Percentiles rank a stretch among this genome's conserved stretches.
These are phyloP conservation scores for Heliconius congener DNA, from an alignment of 1,140 invertebrate species.

Conservation along the genomic window DNA sequence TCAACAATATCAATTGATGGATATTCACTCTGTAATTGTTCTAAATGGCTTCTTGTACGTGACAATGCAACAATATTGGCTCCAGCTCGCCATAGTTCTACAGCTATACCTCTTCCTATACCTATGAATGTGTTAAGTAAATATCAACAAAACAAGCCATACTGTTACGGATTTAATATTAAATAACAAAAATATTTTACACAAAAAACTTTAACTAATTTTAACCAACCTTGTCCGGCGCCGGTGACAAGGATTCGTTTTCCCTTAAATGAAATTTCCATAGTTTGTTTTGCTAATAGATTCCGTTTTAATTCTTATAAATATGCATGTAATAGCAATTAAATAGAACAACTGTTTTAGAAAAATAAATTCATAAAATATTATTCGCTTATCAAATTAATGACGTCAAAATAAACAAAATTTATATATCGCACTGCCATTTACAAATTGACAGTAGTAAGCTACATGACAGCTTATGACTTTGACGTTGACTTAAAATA, in stretches of 20 bases:
- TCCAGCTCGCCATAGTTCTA: slow-evolving; percentile 84
- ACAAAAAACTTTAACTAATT: background rate
- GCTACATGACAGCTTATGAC: background rate
- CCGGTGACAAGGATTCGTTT: slow-evolving; percentile 92
- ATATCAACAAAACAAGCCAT: background rate
- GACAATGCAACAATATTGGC: slow-evolving; percentile 89
- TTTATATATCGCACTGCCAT: background rate
- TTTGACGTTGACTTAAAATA: background rate
- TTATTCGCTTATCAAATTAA: background rate
- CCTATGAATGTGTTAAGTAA: slow-evolving; percentile 76
- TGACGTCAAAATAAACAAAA: slow-evolving; percentile 7
- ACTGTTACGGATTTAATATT: no score
- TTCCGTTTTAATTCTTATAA: background rate
- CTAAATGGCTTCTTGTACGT: slow-evolving; percentile 84
- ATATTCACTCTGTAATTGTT: slow-evolving; percentile 84
- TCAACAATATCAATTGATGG: slow-evolving; percentile 85
- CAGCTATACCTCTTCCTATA: slow-evolving; percentile 87
- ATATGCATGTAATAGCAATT: background rate
- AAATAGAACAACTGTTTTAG: background rate
- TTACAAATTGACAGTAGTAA: background rate
- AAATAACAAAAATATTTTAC: background rate
- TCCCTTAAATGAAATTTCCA: slow-evolving; percentile 83
- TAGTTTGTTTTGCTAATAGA: slow-evolving; percentile 30
- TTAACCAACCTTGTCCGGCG: slow-evolving; percentile 86
- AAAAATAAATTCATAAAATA: background rate